Base-by-base conservation (phyloP, 2,797 vertebrate species). In the Chelon auratus region DNA sequence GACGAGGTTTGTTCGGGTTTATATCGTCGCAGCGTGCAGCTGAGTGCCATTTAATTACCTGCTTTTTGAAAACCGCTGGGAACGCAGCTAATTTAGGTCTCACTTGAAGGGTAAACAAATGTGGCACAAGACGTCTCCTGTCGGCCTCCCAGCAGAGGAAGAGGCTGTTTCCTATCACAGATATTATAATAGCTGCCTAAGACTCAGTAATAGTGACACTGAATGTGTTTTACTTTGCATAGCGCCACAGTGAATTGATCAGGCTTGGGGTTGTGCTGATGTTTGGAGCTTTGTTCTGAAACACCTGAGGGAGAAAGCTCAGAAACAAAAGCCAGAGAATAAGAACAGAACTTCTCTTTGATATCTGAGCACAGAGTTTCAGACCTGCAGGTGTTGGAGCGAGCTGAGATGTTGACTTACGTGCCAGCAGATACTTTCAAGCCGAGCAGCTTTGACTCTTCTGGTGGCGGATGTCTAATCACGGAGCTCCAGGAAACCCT, bases 61-160 rank as follows among this genome's bases (percentile, higher is more conserved):
- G 84, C 80, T 77, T 81, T 86, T 66, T 51, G 68, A 70, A 69
- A 85, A 84, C 77, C 40, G 2, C 69, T 43, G 81, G 86, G 84
- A 81, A 80, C 62, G 73, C 69, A 78, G 63, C 77, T 81, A 81
- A 90, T 87, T 87, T 78, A 63, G 73, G 78, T 72, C 82, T 87
- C 82, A 77, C 88, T 89, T 89, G 83, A 88, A 87, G 73, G 74
- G 80, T 86, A 87, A 90, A 89, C 86, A 89, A 87, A 89, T 63
- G 81, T 73, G 79, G 62, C 73, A 66, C 63, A 76, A 75, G 75
- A 79, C 17, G 80, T 81, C 77, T 88, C 82, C 78, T 30, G 5
- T 80, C 78, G 4, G 1, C 57, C 65, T 86, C 80, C 83, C 83
- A 65, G 70, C 78, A 69, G 86, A 78, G 75, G 59, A 68, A 48